phyloP scores from a whole-genome alignment of 2,888 invertebrate species.

The Chymomyza caudatula region DNA sequence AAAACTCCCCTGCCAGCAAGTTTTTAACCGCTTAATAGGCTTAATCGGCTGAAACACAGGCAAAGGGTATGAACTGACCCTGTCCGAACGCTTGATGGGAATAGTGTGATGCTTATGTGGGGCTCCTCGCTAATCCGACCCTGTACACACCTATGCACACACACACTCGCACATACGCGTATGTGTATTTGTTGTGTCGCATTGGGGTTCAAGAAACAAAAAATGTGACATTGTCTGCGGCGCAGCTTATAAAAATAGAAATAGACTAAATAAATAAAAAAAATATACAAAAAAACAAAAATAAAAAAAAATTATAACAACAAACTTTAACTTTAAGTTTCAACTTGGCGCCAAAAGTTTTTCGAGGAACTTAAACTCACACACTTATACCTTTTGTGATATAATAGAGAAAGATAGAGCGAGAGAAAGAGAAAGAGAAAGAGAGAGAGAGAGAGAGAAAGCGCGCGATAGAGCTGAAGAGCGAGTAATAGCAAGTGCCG shows the following conservation, averaged over 20 bases:
- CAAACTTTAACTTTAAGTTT: neutral
- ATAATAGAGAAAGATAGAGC: neutral
- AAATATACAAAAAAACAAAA: constrained; percentile 26
- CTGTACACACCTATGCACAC: neutral
- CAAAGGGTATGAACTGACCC: too few species aligned
- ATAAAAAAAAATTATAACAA: constrained; percentile 24
- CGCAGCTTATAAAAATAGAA: constrained; percentile 65
- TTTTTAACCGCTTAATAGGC: too few species aligned
- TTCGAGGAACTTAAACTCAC: constrained; percentile 1
- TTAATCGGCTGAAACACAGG: too few species aligned
- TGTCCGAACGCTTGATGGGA: too few species aligned
- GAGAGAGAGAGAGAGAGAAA: neutral
- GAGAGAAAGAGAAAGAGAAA: neutral
- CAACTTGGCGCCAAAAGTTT: constrained; percentile 9
- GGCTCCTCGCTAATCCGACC: too few species aligned
- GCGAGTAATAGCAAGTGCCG: neutral
- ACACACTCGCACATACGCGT: neutral
- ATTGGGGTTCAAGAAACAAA: neutral
- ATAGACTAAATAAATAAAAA: constrained; percentile 57
- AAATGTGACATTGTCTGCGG: constrained; percentile 41
- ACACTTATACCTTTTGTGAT: neutral
- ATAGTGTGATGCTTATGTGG: too few species aligned
- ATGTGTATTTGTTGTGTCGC: constrained; percentile 3
- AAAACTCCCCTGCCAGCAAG: too few species aligned
- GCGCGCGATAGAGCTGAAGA: neutral